A percentile compares a stretch with the other conserved stretches of the same genome.
phyloP scores from a whole-genome alignment of 2,888 invertebrate species.

The Sminthurides aquaticus region DNA sequence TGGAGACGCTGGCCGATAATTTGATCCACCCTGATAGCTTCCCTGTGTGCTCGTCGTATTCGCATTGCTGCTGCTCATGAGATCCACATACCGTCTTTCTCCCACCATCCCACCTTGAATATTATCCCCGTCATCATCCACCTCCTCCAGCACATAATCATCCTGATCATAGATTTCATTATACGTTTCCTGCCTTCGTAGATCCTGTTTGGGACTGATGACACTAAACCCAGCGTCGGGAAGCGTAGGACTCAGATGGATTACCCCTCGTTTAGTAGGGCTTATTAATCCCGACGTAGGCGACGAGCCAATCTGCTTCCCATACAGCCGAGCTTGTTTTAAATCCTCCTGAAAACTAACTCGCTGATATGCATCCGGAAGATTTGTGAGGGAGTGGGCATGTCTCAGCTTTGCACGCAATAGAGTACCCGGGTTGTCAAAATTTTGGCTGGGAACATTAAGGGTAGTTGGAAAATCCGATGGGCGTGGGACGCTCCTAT shows the following conservation, averaged over 20 bases:
- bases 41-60: not conserved
- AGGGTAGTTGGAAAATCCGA: not conserved
- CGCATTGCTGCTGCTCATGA: not conserved
- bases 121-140: conserved; percentile 15
- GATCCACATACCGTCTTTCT: not conserved
- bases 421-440: conserved; percentile 38
- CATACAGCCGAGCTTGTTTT: not conserved
- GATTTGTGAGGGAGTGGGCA: conserved; percentile 34
- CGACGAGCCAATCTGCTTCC: not conserved
- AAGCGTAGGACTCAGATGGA: too few relatives aligned
- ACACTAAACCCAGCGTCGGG: not conserved
- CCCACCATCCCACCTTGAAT: too few relatives aligned
- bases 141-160: conserved; percentile 19
- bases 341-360: not conserved
- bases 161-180: conserved; percentile 10
- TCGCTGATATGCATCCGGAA: conserved; percentile 25
- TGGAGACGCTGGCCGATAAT: conserved; percentile 27
- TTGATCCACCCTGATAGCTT: not conserved
- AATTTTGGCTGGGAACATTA: not conserved
- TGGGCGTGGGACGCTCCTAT: not conserved
- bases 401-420: conserved; percentile 40
- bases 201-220: not conserved
- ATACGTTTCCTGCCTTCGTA: not conserved
- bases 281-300: not conserved
- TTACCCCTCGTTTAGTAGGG: not conserved